These are phyloP conservation scores for Trissolcus japonicus DNA, from an alignment of 2,888 invertebrate species.

Conservation along the genomic window DNA sequence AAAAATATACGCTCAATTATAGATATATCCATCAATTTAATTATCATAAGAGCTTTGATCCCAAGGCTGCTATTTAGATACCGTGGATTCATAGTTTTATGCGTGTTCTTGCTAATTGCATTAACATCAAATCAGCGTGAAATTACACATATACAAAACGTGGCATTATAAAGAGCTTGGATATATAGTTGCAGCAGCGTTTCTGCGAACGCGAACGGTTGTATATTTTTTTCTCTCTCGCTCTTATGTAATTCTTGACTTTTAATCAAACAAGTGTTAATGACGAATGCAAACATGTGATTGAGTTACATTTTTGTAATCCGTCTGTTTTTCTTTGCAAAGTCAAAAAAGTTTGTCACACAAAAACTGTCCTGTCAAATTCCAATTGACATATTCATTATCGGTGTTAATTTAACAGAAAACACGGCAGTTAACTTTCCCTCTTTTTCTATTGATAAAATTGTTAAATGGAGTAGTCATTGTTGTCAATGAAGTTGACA, in stretches of 20 bases:
- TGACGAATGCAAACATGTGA: constrained; percentile 14
- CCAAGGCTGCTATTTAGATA: constrained; percentile 27
- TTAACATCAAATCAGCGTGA: constrained; percentile 38
- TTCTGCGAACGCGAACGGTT: constrained; percentile 12
- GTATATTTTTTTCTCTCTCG: constrained; percentile 8
- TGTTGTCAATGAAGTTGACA: too few relatives aligned
- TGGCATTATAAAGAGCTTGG: constrained; percentile 23
- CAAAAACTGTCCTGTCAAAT: not conserved
- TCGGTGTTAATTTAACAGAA: not conserved
- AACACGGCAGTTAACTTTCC: not conserved
- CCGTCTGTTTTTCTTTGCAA: not conserved
- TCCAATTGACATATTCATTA: not conserved
- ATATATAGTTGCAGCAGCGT: constrained; percentile 12
- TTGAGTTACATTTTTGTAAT: not conserved
- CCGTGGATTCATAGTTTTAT: constrained; percentile 20
- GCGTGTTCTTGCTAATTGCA: constrained; percentile 32
- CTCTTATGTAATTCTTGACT: constrained; percentile 26
- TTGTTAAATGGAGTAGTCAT: too few relatives aligned
- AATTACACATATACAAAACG: constrained; percentile 33
- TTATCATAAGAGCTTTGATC: constrained; percentile 13
- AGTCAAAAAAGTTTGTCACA: not conserved
- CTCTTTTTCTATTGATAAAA: not conserved
- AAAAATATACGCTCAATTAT: not conserved
- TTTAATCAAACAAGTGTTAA: constrained; percentile 32
- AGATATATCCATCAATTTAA: constrained; percentile 13